Evolutionary conservation across 2,888 invertebrate species (phyloP).

Genomic region (Coelinius sp.): DNA sequence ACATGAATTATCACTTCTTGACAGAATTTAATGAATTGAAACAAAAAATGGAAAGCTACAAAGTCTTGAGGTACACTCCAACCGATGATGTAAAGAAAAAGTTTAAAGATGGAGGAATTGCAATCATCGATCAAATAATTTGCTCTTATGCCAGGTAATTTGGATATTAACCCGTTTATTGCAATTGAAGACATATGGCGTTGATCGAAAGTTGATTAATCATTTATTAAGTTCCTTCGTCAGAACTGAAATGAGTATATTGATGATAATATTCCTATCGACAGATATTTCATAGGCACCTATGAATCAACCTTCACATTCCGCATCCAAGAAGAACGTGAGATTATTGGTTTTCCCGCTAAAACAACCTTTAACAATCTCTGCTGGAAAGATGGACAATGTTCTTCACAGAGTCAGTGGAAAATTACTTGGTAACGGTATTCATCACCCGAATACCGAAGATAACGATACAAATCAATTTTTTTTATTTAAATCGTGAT

Average conservation of each 20-base stretch:
- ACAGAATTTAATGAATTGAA: slow-evolving; percentile 73
- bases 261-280: slow-evolving; percentile 50
- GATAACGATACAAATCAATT: background rate
- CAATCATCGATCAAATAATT: slow-evolving; percentile 96
- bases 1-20: slow-evolving; percentile 25
- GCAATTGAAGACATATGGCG: background rate
- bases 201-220: background rate
- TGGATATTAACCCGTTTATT: slow-evolving; percentile 1
- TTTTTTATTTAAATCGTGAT: no score
- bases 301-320: slow-evolving; percentile 96
- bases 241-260: no score
- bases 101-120: slow-evolving; percentile 87
- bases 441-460: background rate
- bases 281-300: slow-evolving; percentile 88
- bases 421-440: slow-evolving; percentile 68
- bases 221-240: no score
- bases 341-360: slow-evolving; percentile 89
- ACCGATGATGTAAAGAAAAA: slow-evolving; percentile 71
- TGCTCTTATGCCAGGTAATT: slow-evolving; percentile 84
- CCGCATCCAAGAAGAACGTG: slow-evolving; percentile 97
- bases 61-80: slow-evolving; percentile 71
- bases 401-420: slow-evolving; percentile 58
- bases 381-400: slow-evolving; percentile 73
- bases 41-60: slow-evolving; percentile 69
- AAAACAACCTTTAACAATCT: slow-evolving; percentile 90